phyloP scores from a whole-genome alignment of 2,888 invertebrate species.

The Hirudinaria manillensis region DNA sequence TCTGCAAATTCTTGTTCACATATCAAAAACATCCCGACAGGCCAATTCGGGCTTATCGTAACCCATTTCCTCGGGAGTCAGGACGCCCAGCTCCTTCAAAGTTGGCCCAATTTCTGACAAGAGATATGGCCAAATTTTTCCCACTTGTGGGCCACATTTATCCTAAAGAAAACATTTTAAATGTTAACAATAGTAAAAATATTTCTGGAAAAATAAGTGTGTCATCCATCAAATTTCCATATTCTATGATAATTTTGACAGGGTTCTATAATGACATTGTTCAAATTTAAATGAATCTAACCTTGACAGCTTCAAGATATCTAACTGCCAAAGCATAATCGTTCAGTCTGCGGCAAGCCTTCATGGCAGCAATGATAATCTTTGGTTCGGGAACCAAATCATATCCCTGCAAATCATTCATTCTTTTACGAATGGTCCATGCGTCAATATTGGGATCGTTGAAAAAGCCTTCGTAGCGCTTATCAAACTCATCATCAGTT shows the following conservation, averaged over 20 bases:
- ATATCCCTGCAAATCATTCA: slow-evolving; percentile 66
- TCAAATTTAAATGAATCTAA: slow-evolving; percentile 39
- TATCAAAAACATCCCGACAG: slow-evolving; percentile 56
- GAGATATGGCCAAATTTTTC: slow-evolving; percentile 59
- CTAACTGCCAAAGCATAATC: slow-evolving; percentile 87
- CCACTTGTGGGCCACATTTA: slow-evolving; percentile 72
- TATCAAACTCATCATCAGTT: slow-evolving; percentile 45
- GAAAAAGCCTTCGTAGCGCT: slow-evolving; percentile 63
- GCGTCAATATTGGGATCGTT: slow-evolving; percentile 80
- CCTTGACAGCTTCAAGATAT: slow-evolving; percentile 82
- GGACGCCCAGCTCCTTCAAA: slow-evolving; percentile 83
- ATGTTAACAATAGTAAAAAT: background rate
- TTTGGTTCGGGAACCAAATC: slow-evolving; percentile 87
- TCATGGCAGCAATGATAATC: slow-evolving; percentile 77
- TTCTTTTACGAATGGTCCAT: slow-evolving; percentile 79
- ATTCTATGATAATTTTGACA: too few relatives aligned
- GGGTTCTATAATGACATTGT: too few relatives aligned
- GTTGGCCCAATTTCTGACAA: slow-evolving; percentile 80
- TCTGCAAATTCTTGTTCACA: slow-evolving; percentile 35
- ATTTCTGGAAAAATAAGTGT: background rate
- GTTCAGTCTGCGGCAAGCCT: slow-evolving; percentile 85
- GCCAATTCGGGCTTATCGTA: slow-evolving; percentile 94
- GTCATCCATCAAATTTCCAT: too few relatives aligned
- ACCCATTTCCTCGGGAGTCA: slow-evolving; percentile 88
- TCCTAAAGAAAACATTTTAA: slow-evolving; percentile 53